Base-by-base conservation (phyloP, 2,888 invertebrate genomes). In the Therioaphis trifolii region DNA sequence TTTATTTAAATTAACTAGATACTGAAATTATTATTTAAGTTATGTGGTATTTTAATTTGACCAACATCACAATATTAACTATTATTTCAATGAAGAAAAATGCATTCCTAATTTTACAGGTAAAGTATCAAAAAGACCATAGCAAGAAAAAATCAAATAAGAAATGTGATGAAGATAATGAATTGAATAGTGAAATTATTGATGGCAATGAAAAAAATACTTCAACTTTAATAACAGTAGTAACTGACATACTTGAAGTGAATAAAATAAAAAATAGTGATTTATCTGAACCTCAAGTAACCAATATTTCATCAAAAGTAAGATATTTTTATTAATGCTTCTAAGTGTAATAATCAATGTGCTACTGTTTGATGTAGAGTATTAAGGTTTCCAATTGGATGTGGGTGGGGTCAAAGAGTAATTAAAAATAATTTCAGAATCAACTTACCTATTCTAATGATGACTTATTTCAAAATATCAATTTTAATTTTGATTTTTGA, bases 231-330 rank as follows among this genome's bases (percentile, higher is more conserved):
- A 15, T 29, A 46, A 46, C n/a, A 21, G 29, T 21, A 0, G 15
- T 49, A 63, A 29, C n/a, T 4, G 35, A 49, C 46, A 29, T 18
- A 11, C 24, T 9, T 7, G 24, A 35, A n/a, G 7, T 5, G 9
- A 68, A 68, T 29, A 78, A 40, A 24, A 78, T 55, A 15, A 66
- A n/a, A 9, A 27, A 5, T 1, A 61, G 58, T 35, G 24, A 14
- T 18, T 11, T 35, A 7, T 11, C 9, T 21, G 29, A 66, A 2
- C 29, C 9, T 4, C 21, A 35, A 49, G 21, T 66, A 24, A 12
- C 40, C 0, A 55, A 68, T 4, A 15, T 74, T 5, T 0, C 21
- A 75, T 58, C 68, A 35, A 52, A 68, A 66, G 78, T 78, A 78
- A 52, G 29, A 63, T 35, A 35, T 21, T 0, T 43, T 55, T 15